These are phyloP conservation scores for Dreissena polymorpha DNA, from an alignment of 1,140 invertebrate species.

Conservation along the genomic window DNA sequence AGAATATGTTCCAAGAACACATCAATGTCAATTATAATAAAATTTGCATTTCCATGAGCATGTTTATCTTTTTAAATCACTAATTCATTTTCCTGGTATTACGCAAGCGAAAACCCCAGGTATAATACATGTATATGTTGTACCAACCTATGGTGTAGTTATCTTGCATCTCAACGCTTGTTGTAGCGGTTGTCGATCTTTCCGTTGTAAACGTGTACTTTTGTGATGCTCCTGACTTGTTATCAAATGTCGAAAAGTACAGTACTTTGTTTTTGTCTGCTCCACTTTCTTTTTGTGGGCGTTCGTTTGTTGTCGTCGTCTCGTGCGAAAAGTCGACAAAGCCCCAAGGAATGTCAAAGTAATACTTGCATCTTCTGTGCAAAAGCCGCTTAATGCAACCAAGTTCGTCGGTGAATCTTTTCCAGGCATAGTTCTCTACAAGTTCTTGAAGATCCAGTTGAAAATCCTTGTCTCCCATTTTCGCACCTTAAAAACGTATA, in stretches of 20 bases:
- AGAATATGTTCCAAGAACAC: too few relatives aligned
- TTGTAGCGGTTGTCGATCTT: slow-evolving; percentile 29
- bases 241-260: slow-evolving; percentile 48
- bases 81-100: too few relatives aligned
- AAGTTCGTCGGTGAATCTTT: background rate
- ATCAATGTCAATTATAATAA: too few relatives aligned
- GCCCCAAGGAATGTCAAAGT: slow-evolving; percentile 51
- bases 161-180: slow-evolving; percentile 48
- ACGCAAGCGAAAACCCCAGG: too few relatives aligned
- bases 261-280: slow-evolving; percentile 23
- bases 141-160: slow-evolving; percentile 50
- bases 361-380: slow-evolving; percentile 8
- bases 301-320: background rate
- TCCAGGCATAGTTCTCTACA: slow-evolving; percentile 29
- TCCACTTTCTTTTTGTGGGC: background rate
- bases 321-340: slow-evolving; percentile 46
- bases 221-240: slow-evolving; percentile 29
- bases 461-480: slow-evolving; percentile 16
- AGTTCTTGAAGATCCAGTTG: slow-evolving; percentile 30
- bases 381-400: slow-evolving; percentile 16
- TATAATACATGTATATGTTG: too few relatives aligned
- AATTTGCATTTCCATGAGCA: too few relatives aligned
- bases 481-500: too few relatives aligned
- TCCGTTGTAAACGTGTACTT: slow-evolving; percentile 37
- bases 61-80: too few relatives aligned